A percentile compares a stretch with the other conserved stretches of the same genome.
These are phyloP conservation scores for Notodonta ziczac DNA, from an alignment of 2,888 invertebrate species.

Conservation along the genomic window DNA sequence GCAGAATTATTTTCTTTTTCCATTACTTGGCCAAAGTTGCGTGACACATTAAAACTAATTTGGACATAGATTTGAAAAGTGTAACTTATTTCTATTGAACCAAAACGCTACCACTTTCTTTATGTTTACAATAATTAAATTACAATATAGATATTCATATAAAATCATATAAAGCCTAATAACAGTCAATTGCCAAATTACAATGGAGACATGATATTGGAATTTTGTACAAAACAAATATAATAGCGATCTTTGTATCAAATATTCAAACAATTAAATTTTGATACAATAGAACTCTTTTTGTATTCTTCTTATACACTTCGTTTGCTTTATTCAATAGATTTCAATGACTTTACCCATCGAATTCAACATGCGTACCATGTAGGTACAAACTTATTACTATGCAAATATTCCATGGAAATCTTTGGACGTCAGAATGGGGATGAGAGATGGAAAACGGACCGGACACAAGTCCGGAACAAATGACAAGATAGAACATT, in stretches of 20 bases:
- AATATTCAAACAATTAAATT: too few relatives aligned
- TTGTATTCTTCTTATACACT: too few relatives aligned
- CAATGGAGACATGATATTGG: neutral
- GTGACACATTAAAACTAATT: constrained; percentile 14
- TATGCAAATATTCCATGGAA: neutral
- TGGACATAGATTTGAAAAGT: neutral
- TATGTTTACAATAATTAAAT: too few relatives aligned
- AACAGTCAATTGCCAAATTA: neutral
- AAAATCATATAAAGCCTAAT: too few relatives aligned
- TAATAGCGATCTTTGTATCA: too few relatives aligned
- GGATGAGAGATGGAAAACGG: neutral
- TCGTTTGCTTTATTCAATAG: too few relatives aligned
- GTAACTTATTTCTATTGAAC: too few relatives aligned
- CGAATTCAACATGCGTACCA: too few relatives aligned
- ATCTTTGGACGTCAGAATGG: neutral
- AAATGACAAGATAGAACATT: neutral
- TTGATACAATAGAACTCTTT: too few relatives aligned
- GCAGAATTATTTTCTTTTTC: constrained; percentile 24
- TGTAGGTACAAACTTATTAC: neutral
- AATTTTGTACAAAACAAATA: neutral
- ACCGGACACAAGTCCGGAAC: neutral
- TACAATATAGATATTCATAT: too few relatives aligned
- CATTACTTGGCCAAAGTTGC: constrained; percentile 14
- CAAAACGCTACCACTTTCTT: too few relatives aligned
- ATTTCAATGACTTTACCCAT: too few relatives aligned